phyloP scores from a whole-genome alignment of 2,888 invertebrate genomes.

The Arrhopalites spinosus region DNA sequence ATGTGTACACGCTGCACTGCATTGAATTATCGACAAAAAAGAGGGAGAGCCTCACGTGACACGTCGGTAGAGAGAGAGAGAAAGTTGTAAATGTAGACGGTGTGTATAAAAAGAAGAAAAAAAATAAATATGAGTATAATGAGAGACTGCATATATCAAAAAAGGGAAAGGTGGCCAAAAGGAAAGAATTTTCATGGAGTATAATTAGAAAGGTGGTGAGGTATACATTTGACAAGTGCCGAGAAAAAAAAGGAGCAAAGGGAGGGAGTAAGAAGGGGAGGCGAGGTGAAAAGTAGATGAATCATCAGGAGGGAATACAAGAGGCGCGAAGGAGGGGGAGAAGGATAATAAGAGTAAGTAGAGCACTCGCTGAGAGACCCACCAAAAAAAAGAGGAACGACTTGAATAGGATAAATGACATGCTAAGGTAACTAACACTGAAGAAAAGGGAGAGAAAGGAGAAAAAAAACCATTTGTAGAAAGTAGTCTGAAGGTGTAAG shows the following conservation, averaged over 20 bases:
- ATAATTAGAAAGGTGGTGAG: not conserved
- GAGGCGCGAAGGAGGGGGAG: slow-evolving; percentile 10
- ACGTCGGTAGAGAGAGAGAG: too few relatives aligned
- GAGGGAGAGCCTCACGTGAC: too few relatives aligned
- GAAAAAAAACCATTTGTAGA: slow-evolving; percentile 7
- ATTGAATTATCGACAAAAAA: too few relatives aligned
- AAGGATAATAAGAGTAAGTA: not conserved
- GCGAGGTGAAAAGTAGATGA: slow-evolving; percentile 1
- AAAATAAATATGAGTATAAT: too few relatives aligned
- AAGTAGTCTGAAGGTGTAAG: not conserved
- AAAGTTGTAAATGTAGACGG: too few relatives aligned
- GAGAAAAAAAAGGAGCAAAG: not conserved
- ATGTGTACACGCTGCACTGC: too few relatives aligned
- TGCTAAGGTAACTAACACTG: not conserved
- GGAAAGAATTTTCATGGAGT: too few relatives aligned
- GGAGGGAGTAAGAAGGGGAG: not conserved
- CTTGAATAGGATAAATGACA: slow-evolving; percentile 24
- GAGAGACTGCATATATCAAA: too few relatives aligned
- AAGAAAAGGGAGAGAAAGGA: not conserved
- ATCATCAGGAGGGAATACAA: not conserved
- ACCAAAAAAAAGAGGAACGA: not conserved
- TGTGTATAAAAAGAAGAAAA: too few relatives aligned
- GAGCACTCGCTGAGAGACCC: not conserved
- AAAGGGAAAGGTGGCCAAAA: too few relatives aligned
- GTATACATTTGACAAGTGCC: not conserved